Evolutionary conservation across 2,113 vertebrate species (phyloP).

Genomic region (Eudyptes chrysolophus): DNA sequence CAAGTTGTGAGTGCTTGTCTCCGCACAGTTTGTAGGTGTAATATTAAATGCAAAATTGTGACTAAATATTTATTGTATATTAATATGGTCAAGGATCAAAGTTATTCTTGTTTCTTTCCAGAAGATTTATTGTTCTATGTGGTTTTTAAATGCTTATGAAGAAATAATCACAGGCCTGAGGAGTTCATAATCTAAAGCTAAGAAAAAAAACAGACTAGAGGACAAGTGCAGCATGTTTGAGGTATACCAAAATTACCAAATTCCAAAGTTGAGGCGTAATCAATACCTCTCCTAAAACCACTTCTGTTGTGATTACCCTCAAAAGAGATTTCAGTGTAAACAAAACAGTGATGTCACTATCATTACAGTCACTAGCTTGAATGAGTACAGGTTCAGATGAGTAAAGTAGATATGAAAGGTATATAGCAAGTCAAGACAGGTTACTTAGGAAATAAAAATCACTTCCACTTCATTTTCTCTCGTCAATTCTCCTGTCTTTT

Average conservation of each 20-base stretch:
- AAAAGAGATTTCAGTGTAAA: slow-evolving; percentile 24
- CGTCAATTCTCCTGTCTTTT: not conserved
- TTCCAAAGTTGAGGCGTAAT: slow-evolving; percentile 25
- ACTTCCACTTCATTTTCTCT: slow-evolving; percentile 6
- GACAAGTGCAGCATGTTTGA: slow-evolving; percentile 41
- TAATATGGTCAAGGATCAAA: slow-evolving; percentile 5
- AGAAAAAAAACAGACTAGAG: slow-evolving; percentile 11
- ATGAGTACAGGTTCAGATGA: slow-evolving; percentile 26
- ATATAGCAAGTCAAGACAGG: slow-evolving; percentile 44
- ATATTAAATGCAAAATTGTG: not conserved
- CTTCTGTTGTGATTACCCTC: slow-evolving; percentile 34
- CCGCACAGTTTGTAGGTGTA: not conserved
- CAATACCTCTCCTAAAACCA: slow-evolving; percentile 20
- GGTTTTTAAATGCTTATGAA: slow-evolving; percentile 26
- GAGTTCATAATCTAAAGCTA: not conserved
- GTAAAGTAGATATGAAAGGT: slow-evolving; percentile 7
- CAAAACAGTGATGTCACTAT: slow-evolving; percentile 41
- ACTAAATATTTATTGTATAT: slow-evolving; percentile 25
- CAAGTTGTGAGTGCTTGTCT: not conserved
- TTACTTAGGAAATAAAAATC: slow-evolving; percentile 14
- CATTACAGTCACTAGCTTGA: not conserved
- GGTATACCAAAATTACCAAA: slow-evolving; percentile 36
- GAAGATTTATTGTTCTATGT: not conserved
- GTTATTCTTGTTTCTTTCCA: slow-evolving; percentile 5
- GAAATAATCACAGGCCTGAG: slow-evolving; percentile 11